Percentiles rank a stretch among this genome's conserved stretches.
Conservation (phyloP, 2,888 invertebrate species). For the Acronicta psi region DNA sequence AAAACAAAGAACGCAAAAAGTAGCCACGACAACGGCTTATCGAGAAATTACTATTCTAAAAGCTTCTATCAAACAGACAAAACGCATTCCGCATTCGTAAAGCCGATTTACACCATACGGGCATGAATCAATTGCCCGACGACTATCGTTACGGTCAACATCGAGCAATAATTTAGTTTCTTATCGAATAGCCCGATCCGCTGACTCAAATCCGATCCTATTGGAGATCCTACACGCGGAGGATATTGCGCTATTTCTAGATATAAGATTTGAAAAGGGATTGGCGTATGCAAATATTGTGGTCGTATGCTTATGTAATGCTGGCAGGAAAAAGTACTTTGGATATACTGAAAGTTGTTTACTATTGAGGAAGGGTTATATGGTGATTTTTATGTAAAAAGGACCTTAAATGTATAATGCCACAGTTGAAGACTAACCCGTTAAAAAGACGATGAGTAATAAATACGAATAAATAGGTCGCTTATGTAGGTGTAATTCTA, state of each 20-base stretch:
- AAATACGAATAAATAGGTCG: too few relatives aligned
- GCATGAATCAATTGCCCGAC: constrained; percentile 59
- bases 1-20: constrained; percentile 1
- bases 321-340: constrained; percentile 11
- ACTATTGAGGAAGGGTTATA: constrained; percentile 1
- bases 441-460: too few relatives aligned
- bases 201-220: constrained; percentile 72
- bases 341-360: constrained; percentile 14
- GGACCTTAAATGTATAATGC: too few relatives aligned
- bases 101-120: constrained; percentile 61
- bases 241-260: constrained; percentile 60
- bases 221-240: constrained; percentile 55
- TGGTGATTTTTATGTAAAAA: background rate
- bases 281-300: constrained; percentile 65
- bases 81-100: constrained; percentile 50
- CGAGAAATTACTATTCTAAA: constrained; percentile 9
- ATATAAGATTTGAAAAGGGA: constrained; percentile 60
- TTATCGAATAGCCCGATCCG: constrained; percentile 80
- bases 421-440: too few relatives aligned
- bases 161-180: constrained; percentile 80
- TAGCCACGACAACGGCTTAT: constrained; percentile 7
- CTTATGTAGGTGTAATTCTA: too few relatives aligned
- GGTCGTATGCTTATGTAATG: constrained; percentile 39
- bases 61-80: constrained; percentile 42
- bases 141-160: constrained; percentile 71